These are phyloP conservation scores for Tetramorium alpestre DNA, from an alignment of 1,140 invertebrate genomes.

Conservation along the genomic window DNA sequence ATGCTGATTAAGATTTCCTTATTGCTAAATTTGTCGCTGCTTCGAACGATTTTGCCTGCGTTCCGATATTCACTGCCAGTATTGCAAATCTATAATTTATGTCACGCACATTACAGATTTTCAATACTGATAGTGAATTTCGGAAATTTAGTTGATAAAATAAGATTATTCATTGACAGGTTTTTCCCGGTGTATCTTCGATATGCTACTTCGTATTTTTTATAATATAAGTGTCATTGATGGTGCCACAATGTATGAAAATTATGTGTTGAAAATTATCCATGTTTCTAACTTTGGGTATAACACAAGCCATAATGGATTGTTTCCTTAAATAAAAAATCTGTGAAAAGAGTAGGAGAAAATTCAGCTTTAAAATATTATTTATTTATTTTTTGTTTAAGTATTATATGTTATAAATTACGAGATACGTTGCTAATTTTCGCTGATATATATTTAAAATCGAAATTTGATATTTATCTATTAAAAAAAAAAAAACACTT, in stretches of 20 bases:
- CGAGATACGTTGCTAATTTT: not conserved
- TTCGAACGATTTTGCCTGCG: too few species aligned
- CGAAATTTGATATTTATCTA: not conserved
- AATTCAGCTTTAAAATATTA: not conserved
- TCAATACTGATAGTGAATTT: too few species aligned
- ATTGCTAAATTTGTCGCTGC: not conserved
- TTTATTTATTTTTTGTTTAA: not conserved
- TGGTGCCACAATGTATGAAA: not conserved
- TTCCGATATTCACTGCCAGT: too few species aligned
- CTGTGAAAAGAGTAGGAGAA: not conserved
- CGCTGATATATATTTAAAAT: not conserved
- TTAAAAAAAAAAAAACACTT: not conserved
- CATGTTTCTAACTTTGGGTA: not conserved
- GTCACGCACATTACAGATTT: too few species aligned
- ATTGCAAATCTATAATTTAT: too few species aligned
- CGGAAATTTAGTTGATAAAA: too few species aligned
- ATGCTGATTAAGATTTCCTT: not conserved
- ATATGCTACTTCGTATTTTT: not conserved
- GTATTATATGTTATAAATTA: not conserved
- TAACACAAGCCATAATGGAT: not conserved
- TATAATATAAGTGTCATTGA: not conserved
- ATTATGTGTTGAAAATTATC: not conserved
- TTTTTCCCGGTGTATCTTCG: not conserved
- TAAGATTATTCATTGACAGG: not conserved
- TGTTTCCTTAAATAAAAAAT: not conserved